Conservation (phyloP, 2,113 vertebrate species). For the Bubo scandiacus region DNA sequence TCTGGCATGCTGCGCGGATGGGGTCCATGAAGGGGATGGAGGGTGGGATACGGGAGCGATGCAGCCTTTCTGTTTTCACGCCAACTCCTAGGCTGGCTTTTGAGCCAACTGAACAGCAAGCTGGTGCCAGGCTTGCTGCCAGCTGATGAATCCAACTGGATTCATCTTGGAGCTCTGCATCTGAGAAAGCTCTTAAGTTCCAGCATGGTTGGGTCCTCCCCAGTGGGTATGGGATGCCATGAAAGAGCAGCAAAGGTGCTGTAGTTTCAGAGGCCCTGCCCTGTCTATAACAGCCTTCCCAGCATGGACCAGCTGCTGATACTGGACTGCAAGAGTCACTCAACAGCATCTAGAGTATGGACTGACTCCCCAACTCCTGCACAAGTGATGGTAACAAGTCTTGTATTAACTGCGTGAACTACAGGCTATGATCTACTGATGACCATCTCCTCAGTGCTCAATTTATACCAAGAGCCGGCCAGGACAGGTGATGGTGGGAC, state of each 20-base stretch:
- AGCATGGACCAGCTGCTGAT: background rate
- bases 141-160: slow-evolving; percentile 14
- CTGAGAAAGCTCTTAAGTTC: background rate
- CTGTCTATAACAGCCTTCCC: background rate
- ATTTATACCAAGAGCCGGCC: background rate
- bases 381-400: background rate
- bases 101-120: background rate
- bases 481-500: rapidly evolving
- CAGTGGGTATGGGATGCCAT: background rate
- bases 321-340: background rate
- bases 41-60: background rate
- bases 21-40: background rate
- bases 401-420: background rate
- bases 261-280: background rate
- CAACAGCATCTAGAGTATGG: background rate
- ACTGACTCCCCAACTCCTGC: background rate
- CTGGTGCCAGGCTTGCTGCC: background rate
- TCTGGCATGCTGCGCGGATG: rapidly evolving
- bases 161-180: background rate
- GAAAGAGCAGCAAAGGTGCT: background rate
- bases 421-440: background rate
- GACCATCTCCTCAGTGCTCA: background rate
- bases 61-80: background rate
- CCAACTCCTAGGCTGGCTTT: background rate
- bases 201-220: background rate